Base-by-base conservation (phyloP, 2,797 vertebrate species). In the Lindbergichthys nudifrons region DNA sequence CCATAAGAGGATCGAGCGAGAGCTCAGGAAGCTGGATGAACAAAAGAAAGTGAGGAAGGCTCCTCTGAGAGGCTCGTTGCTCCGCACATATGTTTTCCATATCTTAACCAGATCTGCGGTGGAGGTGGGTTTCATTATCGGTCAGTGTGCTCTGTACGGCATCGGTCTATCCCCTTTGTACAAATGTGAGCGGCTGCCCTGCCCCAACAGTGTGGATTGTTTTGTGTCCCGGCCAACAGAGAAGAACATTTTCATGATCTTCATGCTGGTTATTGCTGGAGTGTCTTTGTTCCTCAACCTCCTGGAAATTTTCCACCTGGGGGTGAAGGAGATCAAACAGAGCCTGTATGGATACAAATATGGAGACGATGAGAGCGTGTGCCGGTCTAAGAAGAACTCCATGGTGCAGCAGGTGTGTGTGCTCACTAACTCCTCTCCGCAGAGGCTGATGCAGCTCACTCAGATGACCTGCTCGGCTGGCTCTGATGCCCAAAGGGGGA, bases 191-290 rank as follows among this genome's bases (percentile, higher is more conserved):
- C 90, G 94, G 13, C 73, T 94, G 54, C 97, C 97, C n/a, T 99
- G 97, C 59, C 97, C 97, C 72, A 99, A 98, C 88, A 95, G 92
- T 0, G 96, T 98, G 57, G 97, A 98, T 79, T 99, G 97, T 82
- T 99, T 98, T 79, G 96, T 99, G 65, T 99, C 97, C 14, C 94
- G 97, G 75, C 97, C 97, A 19, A 98, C 97, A 26, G 97, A 98
- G 88, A 99, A 99, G 90, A 98, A 96, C 59, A 94, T 99, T 81
- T 99, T 99, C 82, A 97, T 99, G 96, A 92, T 97, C 48, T 99
- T 99, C 85, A 98, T 99, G 97, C 90, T 97, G 51, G 96, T 96
- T 41, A 98, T 98, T 12, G 95, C 97, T 0, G 96, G 96, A 0
- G 94, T 97, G 68, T 99, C 97, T 73, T 91, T 98, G 13, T 94